phyloP scores from a whole-genome alignment of 2,797 vertebrate species.

The Chelidonichthys spinosus region DNA sequence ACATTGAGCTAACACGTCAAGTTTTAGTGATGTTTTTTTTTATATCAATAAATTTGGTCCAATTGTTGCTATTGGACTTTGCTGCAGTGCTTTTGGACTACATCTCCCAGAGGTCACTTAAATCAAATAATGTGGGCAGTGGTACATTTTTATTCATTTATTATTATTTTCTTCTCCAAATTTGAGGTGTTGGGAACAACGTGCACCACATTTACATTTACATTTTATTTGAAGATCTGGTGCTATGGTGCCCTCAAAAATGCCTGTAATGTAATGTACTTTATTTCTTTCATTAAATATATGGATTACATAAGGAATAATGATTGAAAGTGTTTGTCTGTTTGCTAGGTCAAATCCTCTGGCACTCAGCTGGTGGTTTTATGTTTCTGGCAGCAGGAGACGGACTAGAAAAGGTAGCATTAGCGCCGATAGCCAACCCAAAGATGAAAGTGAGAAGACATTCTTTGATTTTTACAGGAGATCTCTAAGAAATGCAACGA shows the following conservation, averaged over 20 bases:
- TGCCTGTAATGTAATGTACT: too few species aligned
- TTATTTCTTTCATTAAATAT: too few species aligned
- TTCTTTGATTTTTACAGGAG: background rate
- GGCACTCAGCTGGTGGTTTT: background rate
- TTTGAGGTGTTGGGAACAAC: too few species aligned
- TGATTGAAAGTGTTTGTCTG: background rate
- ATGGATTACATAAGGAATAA: background rate
- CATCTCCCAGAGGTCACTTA: background rate
- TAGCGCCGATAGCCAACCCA: background rate
- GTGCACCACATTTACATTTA: too few species aligned
- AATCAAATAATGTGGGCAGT: background rate
- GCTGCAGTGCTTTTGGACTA: background rate
- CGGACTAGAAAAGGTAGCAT: background rate
- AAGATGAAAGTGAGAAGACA: background rate
- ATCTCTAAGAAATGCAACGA: background rate
- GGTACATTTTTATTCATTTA: background rate
- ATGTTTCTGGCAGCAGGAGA: background rate
- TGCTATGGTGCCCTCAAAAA: too few species aligned
- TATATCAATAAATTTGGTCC: background rate
- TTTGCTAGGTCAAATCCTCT: background rate
- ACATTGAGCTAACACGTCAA: background rate
- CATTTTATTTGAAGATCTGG: too few species aligned
- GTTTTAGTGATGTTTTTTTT: background rate
- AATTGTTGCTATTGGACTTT: background rate
- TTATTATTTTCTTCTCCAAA: background rate